Evolutionary conservation across 2,888 invertebrate species (phyloP), one percentile per base, ranked within the genome.

Genomic region (Autographa gamma): DNA sequence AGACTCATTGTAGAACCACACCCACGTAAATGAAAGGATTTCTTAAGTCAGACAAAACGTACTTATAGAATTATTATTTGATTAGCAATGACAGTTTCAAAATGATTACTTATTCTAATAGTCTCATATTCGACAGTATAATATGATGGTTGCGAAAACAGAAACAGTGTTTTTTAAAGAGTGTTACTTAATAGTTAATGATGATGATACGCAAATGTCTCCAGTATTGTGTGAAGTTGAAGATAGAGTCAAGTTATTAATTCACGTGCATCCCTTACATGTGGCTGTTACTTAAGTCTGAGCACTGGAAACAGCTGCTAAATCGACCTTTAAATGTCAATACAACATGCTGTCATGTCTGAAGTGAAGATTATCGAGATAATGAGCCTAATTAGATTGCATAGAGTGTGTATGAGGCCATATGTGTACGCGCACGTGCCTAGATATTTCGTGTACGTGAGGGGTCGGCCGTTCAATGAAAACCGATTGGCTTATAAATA

Each of bases 351-450:
- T 69, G 66, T 70, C 69, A 74, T 66, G 75, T 74, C 72, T 79
- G 65, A 54, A 71, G 70, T 73, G 74, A 76, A 78, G 75, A 75
- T 77, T 83, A 85, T 82, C 75, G 75, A 69, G 69, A 78, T 82
- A 82, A 82, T 77, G 69, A 67, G 70, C 60, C 72, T 88, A 88
- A 89, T 90, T 87, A 85, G 85, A 88, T 86, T 85, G 76, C 77
- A 77, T 74, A 76, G 79, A 76, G 77, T 75, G 77, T 79, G 56
- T 74, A n/a, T 56, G 86, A 85, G 84, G 81, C 71, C 83, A 73
- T 69, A 82, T 74, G 76, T 79, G 78, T 78, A 80, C 79, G 69
- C 74, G 84, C 88, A 89, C 90, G 89, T 89, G 87, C 80, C 68
- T 71, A 69, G 76, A 76, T 80, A 77, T 70, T 79, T 73, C 71